Evolutionary conservation across 53 echinoderm and acorn worm genomes (phyloP), one percentile per base, ranked within the genome.

Genomic region (Actinopyga echinites): DNA sequence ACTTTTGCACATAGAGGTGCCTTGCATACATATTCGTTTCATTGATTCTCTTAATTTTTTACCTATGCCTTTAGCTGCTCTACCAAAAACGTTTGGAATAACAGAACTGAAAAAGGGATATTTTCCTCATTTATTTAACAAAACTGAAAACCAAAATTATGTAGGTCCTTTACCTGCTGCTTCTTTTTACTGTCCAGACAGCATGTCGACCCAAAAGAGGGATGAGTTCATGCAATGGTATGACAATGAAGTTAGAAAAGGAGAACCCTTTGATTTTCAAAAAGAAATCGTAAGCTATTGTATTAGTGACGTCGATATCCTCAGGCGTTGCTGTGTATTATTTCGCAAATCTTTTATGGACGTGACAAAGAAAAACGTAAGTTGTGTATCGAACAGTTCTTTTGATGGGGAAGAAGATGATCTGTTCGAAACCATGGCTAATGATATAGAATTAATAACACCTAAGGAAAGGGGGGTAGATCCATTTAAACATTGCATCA

Each of bases 401-500:
- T 49, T 52, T 54, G 75, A 75, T 9, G 12, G 52, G 17, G 24
- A 75, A 8, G 10, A 52, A 49, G 75, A 49, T 30, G 53, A 53
- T 54, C 40, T 25, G 37, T 37, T 37, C 37, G 37, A 74, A 45
- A 13, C 49, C 1, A n/a, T 45, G 74, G 15, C 5, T 22, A 22
- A 52, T 9, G 53, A 52, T 19, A 45, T 8, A 8, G 49, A 74
- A 3, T 44, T 23, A 43, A 6, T 8, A 4, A 45, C 8, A 44
- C 5, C 12, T 9, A 28, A 29, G 4, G 53, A 29, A 31, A 6
- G 56, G 30, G 93, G 94, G 5, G 74, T 93, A 0, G 94, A 94
- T 53, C 91, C 91, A 9, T 91, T 93, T 52, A 38, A 87, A 44
- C 52, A 80, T 93, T 57, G 90, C 90, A 80, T 93, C 65, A 93